Evolutionary conservation across 2,113 vertebrate genomes (phyloP).

Genomic region (Scopus umbretta): DNA sequence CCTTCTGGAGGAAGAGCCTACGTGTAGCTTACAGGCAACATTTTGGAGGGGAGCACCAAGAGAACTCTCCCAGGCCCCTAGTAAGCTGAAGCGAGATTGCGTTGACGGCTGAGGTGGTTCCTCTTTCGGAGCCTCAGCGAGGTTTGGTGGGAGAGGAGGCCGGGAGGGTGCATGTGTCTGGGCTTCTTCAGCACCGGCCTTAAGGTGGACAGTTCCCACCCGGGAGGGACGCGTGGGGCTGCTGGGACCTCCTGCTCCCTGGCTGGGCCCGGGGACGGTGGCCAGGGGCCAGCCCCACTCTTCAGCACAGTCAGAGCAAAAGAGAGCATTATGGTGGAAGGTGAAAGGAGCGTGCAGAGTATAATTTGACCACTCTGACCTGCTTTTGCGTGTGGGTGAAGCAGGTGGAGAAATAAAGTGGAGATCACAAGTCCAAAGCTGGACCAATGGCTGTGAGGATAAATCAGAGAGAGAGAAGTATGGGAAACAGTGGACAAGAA

Average conservation of each 20-base stretch:
- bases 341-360: rapidly evolving
- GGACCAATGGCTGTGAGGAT: neutral
- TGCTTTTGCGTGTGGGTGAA: neutral
- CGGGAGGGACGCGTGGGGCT: rapidly evolving
- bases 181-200: neutral
- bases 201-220: neutral
- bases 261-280: neutral
- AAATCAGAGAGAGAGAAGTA: neutral
- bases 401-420: neutral
- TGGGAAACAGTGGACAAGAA: neutral
- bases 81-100: neutral
- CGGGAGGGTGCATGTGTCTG: rapidly evolving
- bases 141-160: rapidly evolving
- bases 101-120: rapidly evolving
- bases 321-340: neutral
- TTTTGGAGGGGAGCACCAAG: neutral
- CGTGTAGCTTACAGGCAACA: rapidly evolving
- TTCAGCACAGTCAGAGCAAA: rapidly evolving
- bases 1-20: neutral
- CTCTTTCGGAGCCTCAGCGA: rapidly evolving
- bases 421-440: rapidly evolving
- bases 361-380: rapidly evolving
- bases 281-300: neutral
- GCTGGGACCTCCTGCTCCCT: neutral
- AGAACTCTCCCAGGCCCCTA: neutral